Evolutionary conservation across 2,888 invertebrate genomes (phyloP).

Genomic region (Cephus pygmeus): DNA sequence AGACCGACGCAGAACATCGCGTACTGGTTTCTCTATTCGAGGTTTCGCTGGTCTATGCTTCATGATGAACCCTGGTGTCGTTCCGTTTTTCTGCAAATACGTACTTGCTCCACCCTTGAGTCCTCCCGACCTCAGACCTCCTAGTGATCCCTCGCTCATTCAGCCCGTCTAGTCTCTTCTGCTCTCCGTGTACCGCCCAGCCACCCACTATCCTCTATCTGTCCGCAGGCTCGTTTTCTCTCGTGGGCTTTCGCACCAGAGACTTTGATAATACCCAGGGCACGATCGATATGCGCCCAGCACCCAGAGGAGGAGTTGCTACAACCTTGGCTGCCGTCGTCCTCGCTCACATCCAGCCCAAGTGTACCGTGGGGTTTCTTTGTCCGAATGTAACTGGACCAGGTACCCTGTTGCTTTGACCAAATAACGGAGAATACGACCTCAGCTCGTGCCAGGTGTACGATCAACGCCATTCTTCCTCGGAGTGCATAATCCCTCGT

Average conservation of each 20-base stretch:
- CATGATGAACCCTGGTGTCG: background rate
- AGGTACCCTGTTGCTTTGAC: background rate
- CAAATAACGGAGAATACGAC: background rate
- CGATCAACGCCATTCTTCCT: background rate
- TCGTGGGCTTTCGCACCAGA: background rate
- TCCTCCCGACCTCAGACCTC: background rate
- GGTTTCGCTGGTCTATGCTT: background rate
- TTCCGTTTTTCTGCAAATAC: background rate
- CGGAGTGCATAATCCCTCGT: background rate
- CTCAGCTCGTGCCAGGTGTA: background rate
- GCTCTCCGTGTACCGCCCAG: background rate
- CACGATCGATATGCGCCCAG: background rate
- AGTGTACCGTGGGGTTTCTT: background rate
- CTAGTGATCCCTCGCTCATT: background rate
- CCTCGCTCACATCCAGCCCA: background rate
- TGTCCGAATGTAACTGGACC: background rate
- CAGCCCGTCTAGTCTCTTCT: background rate
- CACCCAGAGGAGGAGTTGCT: background rate
- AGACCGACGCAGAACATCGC: background rate
- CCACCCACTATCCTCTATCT: background rate
- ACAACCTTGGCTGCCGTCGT: background rate
- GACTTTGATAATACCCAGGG: background rate
- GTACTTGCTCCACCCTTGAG: background rate
- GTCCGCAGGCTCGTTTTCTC: background rate
- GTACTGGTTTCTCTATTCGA: background rate